Evolutionary conservation across 2,797 vertebrate genomes (phyloP).

Genomic region (Craterocephalus amniculus): DNA sequence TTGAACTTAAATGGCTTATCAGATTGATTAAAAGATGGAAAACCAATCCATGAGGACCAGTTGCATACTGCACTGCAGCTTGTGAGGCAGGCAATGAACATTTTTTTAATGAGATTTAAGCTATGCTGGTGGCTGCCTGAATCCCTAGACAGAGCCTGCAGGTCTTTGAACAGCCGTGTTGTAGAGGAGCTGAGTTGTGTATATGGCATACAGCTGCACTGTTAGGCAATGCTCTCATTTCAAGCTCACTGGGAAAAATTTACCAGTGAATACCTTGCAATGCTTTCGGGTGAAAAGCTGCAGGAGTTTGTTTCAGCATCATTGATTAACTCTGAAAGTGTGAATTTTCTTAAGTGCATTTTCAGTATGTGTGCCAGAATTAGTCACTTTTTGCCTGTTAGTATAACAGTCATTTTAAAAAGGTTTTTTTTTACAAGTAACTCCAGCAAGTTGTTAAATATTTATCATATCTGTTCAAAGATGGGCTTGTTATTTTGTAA

Average conservation of each 20-base stretch:
- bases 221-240: conserved; percentile 61
- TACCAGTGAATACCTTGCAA: conserved; percentile 43
- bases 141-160: conserved; percentile 69
- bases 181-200: conserved; percentile 57
- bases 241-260: conserved; percentile 60
- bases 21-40: conserved; percentile 47
- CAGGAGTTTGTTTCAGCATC: conserved; percentile 26
- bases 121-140: conserved; percentile 67
- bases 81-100: conserved; percentile 58
- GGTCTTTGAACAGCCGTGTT: conserved; percentile 68
- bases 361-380: not conserved
- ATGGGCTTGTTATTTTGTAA: not conserved
- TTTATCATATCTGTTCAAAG: not conserved
- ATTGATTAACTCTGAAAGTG: conserved; percentile 22
- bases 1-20: conserved; percentile 37
- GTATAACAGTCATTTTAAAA: not conserved
- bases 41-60: conserved; percentile 35
- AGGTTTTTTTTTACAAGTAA: not conserved
- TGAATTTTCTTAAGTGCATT: conserved; percentile 3
- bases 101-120: conserved; percentile 72
- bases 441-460: not conserved
- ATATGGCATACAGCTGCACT: conserved; percentile 68
- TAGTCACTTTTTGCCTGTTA: not conserved
- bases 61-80: conserved; percentile 58
- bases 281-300: conserved; percentile 44